A percentile compares a stretch with the other conserved stretches of the same genome.
Conservation (phyloP, 2,888 invertebrate genomes). For the Erebia aethiops region DNA sequence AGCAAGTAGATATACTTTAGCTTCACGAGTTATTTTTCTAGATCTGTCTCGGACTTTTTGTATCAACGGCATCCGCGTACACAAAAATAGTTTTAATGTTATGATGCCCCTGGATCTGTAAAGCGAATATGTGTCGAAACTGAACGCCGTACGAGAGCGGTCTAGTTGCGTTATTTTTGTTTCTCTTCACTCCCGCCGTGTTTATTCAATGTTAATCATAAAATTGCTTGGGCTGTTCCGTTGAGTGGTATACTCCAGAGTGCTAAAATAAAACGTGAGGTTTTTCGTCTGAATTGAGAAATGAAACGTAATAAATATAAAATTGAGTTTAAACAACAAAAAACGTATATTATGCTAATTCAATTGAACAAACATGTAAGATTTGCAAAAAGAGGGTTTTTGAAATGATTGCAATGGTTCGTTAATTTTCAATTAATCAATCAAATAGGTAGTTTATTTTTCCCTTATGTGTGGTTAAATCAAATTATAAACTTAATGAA, state of each 20-base stretch:
- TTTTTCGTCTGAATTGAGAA: background rate
- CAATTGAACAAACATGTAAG: no score
- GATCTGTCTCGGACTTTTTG: background rate
- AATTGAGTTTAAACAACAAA: background rate
- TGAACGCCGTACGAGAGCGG: slow-evolving; percentile 58
- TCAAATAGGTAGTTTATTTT: no score
- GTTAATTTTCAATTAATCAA: no score
- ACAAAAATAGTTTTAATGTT: slow-evolving; percentile 60
- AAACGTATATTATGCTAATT: background rate
- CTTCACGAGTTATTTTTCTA: background rate
- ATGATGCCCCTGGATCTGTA: slow-evolving; percentile 57
- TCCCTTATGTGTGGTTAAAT: no score
- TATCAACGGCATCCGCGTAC: slow-evolving; percentile 43
- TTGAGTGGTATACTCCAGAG: slow-evolving; percentile 26
- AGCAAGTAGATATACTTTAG: background rate
- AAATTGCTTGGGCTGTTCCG: slow-evolving; percentile 50
- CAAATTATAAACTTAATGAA: no score
- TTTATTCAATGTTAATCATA: slow-evolving; percentile 72
- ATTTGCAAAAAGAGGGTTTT: no score
- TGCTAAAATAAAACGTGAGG: slow-evolving; percentile 5
- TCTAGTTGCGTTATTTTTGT: slow-evolving; percentile 74
- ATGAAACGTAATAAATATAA: background rate
- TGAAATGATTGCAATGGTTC: no score
- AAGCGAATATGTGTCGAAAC: slow-evolving; percentile 61
- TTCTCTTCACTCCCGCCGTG: slow-evolving; percentile 59